Evolutionary conservation across 2,888 invertebrate genomes (phyloP).

Genomic region (Acleris emargana): DNA sequence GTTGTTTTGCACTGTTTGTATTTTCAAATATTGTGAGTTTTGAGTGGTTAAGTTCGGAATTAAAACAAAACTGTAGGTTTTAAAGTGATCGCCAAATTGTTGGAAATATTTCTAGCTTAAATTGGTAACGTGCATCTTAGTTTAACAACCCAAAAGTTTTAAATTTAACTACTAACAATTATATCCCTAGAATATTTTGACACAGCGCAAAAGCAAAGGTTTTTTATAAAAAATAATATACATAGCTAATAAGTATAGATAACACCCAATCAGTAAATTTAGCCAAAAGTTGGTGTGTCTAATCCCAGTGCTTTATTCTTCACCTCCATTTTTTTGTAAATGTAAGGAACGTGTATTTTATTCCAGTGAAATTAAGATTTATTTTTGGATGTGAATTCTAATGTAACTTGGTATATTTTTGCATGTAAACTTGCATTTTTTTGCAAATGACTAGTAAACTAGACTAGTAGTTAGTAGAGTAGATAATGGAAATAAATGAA

Average conservation of each 20-base stretch:
- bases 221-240: not conserved
- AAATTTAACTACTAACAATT: too few relatives aligned
- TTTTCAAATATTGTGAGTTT: too few relatives aligned
- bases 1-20: too few relatives aligned
- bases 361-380: not conserved
- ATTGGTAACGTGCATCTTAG: too few relatives aligned
- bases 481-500: slow-evolving; percentile 26
- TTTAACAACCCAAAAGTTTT: too few relatives aligned
- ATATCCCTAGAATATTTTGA: not conserved
- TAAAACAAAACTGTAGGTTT: too few relatives aligned
- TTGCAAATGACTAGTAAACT: slow-evolving; percentile 21
- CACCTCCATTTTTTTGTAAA: not conserved
- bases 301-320: not conserved
- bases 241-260: not conserved
- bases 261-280: slow-evolving; percentile 5
- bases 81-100: too few relatives aligned
- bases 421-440: slow-evolving; percentile 14
- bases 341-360: not conserved
- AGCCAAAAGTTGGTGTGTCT: slow-evolving; percentile 6
- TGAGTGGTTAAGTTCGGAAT: too few relatives aligned
- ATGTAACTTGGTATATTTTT: slow-evolving; percentile 1
- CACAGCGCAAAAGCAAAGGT: not conserved
- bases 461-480: slow-evolving; percentile 1
- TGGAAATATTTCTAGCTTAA: too few relatives aligned
- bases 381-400: not conserved